Base-by-base conservation (phyloP, 35 echinoderm and acorn worm species). In the Stichopus chloronotus region DNA sequence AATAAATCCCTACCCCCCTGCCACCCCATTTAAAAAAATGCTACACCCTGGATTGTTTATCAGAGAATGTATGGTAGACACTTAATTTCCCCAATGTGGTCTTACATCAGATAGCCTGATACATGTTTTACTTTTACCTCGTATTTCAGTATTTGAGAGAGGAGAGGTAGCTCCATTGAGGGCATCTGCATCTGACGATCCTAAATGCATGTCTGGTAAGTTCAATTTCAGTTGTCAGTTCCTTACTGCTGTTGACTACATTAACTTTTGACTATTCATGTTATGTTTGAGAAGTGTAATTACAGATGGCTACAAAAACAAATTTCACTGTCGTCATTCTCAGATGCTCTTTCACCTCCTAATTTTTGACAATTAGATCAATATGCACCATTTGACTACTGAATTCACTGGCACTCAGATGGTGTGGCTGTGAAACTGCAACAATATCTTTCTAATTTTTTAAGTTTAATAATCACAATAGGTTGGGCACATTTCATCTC, bases 121-220 rank as follows among this genome's bases (percentile, higher is more conserved):
- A 76, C 7, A 76, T 76, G 72, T 76, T 76, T 76, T 76, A 76
- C 72, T 76, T 76, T 17, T 76, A 76, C 72, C 72, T 76, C 72
- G 10, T 76, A 76, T 76, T 76, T 76, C 72, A 76, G 72, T 76
- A 21, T 76, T 76, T 76, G 72, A 76, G 7, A 11, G 72, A 76
- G 72, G 16, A 76, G 72, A 76, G 72, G 0, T 76, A 76, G 72
- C 72, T 76, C 72, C 4, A 11, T 7, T 17, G 14, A 76, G 72
- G 72, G 7, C 72, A 76, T 76, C 8, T 17, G 8, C 19, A 76
- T 17, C 6, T 76, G 72, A 76, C 7, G 72, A 76, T 5, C 72
- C 14, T 76, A 17, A 76, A 76, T 76, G 7, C 14, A 24, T 76
- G 72, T 76, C 4, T 76, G 8, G 3, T 76, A 76, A 76, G 72